A percentile compares a stretch with the other conserved stretches of the same genome.
Evolutionary conservation across 1,140 invertebrate species (phyloP).

Genomic region (Brachionus manjavacas): DNA sequence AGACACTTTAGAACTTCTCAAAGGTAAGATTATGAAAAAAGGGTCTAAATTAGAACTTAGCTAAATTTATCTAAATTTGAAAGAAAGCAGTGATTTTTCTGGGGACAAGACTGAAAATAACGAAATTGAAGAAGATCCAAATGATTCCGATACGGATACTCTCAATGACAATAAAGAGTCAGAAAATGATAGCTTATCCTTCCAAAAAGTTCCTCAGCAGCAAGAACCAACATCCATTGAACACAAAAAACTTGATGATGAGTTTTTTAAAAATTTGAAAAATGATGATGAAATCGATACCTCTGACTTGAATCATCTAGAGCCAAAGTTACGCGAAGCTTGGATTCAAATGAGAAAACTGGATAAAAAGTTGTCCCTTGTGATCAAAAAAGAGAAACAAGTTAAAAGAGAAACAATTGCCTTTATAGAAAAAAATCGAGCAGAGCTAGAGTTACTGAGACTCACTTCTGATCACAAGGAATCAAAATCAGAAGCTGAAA

Average conservation of each 20-base stretch:
- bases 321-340: constrained; percentile 28
- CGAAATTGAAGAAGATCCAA: neutral
- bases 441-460: neutral
- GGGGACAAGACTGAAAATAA: neutral
- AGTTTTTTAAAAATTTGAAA: constrained; percentile 9
- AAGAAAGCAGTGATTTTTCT: neutral
- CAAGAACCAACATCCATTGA: neutral
- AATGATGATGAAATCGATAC: constrained; percentile 7
- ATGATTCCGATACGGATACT: neutral
- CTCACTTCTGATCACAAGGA: neutral
- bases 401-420: constrained; percentile 21
- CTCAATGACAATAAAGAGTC: neutral
- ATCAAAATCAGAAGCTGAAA: constrained; percentile 17
- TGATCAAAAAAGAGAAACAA: constrained; percentile 20
- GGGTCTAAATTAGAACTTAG: neutral
- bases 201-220: neutral
- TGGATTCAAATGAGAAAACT: constrained; percentile 39
- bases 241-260: neutral
- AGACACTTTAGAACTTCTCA: neutral
- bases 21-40: neutral
- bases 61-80: too few species aligned
- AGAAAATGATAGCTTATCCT: neutral
- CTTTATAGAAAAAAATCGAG: constrained; percentile 40
- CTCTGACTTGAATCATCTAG: neutral
- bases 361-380: constrained; percentile 1